Evolutionary conservation across 2,797 vertebrate species (phyloP).

Genomic region (Crypturellus tataupa): DNA sequence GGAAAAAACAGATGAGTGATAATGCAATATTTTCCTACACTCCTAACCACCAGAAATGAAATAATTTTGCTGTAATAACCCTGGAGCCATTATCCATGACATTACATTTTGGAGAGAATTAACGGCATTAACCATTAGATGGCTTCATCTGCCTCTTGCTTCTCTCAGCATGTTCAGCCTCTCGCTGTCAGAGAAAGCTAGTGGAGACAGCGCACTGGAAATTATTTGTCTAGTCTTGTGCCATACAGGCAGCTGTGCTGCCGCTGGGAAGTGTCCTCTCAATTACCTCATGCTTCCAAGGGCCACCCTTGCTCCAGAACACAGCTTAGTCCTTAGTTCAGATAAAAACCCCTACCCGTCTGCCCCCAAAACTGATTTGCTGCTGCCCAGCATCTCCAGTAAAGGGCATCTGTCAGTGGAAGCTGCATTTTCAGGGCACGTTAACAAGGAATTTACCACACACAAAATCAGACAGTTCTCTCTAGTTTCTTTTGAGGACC

Average conservation of each 20-base stretch:
- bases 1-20: conserved; percentile 40
- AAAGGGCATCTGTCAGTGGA: neutral
- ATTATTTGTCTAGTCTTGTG: neutral
- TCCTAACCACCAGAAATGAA: conserved; percentile 74
- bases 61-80: conserved; percentile 66
- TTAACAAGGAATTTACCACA: neutral
- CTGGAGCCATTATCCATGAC: conserved; percentile 66
- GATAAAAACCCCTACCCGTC: conserved; percentile 28
- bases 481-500: neutral
- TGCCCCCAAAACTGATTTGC: neutral
- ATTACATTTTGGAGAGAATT: conserved; percentile 70
- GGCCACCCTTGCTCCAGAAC: conserved; percentile 34
- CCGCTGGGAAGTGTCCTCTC: conserved; percentile 14
- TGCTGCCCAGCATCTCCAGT: neutral
- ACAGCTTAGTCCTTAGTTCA: conserved; percentile 4
- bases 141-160: neutral
- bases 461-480: neutral
- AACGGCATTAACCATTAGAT: conserved; percentile 70
- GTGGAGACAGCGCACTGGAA: conserved; percentile 10
- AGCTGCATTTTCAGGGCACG: neutral
- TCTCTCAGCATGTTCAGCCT: neutral
- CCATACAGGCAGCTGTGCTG: conserved; percentile 14
- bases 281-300: conserved; percentile 24
- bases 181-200: conserved; percentile 25
- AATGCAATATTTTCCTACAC: conserved; percentile 75